phyloP scores from a whole-genome alignment of 1,140 invertebrate species.

The Pseudoatta argentina region DNA sequence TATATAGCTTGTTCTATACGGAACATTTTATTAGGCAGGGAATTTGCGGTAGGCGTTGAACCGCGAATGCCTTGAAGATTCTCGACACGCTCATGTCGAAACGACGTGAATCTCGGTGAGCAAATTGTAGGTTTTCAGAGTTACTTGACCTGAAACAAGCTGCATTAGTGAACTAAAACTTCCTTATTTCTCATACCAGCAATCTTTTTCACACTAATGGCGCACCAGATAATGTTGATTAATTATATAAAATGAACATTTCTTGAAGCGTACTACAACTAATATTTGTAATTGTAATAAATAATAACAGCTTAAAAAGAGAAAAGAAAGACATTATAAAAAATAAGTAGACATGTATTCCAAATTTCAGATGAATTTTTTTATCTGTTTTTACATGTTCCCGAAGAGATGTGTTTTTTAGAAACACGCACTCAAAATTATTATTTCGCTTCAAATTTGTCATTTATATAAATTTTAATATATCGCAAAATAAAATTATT shows the following conservation, averaged over 20 bases:
- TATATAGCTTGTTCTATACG: constrained; percentile 37
- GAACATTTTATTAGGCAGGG: constrained; percentile 35
- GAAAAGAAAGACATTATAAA: background rate
- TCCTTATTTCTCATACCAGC: constrained; percentile 29
- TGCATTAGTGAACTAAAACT: constrained; percentile 49
- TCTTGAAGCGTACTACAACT: background rate
- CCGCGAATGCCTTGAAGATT: constrained; percentile 10
- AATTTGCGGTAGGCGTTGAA: constrained; percentile 50
- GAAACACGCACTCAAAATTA: background rate
- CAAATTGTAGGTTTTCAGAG: constrained; percentile 61
- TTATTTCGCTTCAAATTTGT: background rate
- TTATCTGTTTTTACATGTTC: background rate
- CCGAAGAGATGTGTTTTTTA: background rate
- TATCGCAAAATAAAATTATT: background rate
- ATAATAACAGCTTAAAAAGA: background rate
- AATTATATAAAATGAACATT: constrained; percentile 41
- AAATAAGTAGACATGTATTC: background rate
- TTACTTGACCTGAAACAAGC: constrained; percentile 64
- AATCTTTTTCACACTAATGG: constrained; percentile 23
- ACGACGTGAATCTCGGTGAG: constrained; percentile 53
- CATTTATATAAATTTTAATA: background rate
- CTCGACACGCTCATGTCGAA: constrained; percentile 51
- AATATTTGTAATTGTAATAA: constrained; percentile 31
- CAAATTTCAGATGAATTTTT: background rate
- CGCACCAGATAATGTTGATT: constrained; percentile 35